phyloP scores from a whole-genome alignment of 2,888 invertebrate species.

The Phorcus lineatus region DNA sequence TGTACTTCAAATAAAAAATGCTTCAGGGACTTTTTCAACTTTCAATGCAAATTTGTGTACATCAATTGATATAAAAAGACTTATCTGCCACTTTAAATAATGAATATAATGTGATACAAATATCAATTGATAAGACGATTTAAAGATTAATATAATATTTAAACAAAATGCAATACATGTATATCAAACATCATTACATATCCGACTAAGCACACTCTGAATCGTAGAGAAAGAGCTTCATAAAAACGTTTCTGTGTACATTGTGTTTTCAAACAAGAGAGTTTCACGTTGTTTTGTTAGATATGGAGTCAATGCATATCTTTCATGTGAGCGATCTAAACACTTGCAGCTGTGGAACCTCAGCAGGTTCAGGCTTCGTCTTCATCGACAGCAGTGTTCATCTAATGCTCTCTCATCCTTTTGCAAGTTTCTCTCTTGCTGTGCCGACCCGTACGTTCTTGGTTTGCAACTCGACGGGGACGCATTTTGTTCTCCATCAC shows the following conservation, averaged over 20 bases:
- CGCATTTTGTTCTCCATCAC: conserved; percentile 3
- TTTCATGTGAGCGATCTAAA: conserved; percentile 12
- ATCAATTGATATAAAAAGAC: too few species aligned
- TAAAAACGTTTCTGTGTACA: neutral
- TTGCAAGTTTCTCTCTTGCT: neutral
- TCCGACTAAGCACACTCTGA: too few species aligned
- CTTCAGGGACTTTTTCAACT: too few species aligned
- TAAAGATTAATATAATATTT: too few species aligned
- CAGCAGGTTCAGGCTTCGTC: neutral
- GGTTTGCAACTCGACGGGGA: neutral
- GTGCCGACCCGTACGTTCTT: conserved; percentile 7
- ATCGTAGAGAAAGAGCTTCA: too few species aligned
- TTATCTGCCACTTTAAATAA: too few species aligned
- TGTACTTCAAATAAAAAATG: too few species aligned
- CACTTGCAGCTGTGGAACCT: neutral
- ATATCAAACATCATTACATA: too few species aligned
- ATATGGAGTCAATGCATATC: neutral
- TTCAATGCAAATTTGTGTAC: too few species aligned
- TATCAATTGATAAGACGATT: too few species aligned
- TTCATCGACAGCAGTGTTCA: conserved; percentile 11
- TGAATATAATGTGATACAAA: too few species aligned
- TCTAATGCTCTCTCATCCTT: conserved; percentile 6
- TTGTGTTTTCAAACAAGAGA: conserved; percentile 7
- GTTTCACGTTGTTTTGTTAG: neutral
- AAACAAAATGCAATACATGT: too few species aligned